Base-by-base conservation (phyloP, 2,113 vertebrate species). In the Delphinapterus leucas region DNA sequence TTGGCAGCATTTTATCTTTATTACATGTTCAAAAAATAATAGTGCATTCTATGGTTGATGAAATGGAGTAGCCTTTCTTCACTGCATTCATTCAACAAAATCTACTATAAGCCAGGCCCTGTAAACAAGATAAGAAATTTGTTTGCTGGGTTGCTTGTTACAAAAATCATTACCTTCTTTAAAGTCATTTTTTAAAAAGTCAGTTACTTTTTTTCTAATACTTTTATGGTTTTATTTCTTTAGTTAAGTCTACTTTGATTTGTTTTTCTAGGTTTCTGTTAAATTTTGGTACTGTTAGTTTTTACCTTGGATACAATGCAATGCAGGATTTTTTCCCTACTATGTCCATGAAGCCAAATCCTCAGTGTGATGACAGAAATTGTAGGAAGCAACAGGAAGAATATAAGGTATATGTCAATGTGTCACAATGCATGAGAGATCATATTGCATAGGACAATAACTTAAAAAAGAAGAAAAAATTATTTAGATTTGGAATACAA, bases 271-370 rank as follows among this genome's bases (percentile, higher is more conserved):
- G 99, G 93, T 99, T 99, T 98, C 98, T 99, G 85, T 98, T 99
- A 96, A 98, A 99, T 95, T 99, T 99, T 97, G 99, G 99, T 26
- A 99, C 98, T 0, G 99, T 99, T 96, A 99, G 99, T 98, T 99
- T 99, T 92, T 99, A 99, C 95, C 99, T 99, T 36, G 99, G 99
- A 93, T 99, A 99, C 98, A 99, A 99, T 36, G 99, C 99, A 0
- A 99, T 99, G 99, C 99, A 99, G 92, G 99, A 99, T 98, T 99
- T 99, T 98, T 99, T 99, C 76, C 99, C 99, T 87, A 99, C 98
- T 70, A 99, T 99, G 99, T 97, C 99, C 33, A 99, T 99, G 99
- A 99, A 99, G 97, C 99, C 99, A 96, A 99, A 99, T 96, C 99
- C 99, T 73, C 99, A 99, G 13, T 99, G 99, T 63, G 99, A 98